Base-by-base conservation (phyloP, 2,797 vertebrate species). In the Rhinella marina region DNA sequence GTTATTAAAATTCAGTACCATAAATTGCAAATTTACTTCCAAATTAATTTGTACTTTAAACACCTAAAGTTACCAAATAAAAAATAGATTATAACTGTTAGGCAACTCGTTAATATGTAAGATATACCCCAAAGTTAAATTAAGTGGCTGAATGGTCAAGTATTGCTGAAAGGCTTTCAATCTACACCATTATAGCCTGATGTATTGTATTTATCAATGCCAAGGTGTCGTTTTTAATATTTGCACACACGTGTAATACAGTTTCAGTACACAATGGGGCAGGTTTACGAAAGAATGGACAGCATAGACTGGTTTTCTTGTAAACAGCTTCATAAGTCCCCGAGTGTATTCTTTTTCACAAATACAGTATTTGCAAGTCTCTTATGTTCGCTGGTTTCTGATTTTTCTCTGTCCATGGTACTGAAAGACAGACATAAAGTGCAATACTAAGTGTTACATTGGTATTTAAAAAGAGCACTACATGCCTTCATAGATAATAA, bases 331-430 rank as follows among this genome's bases (percentile, higher is more conserved):
- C 41, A 41, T 41, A 6, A 7, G 41, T 41, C 41, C 7, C 41
- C 41, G 41, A 32, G 23, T 64, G 32, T 32, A 3, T 32, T 70
- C 0, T 7, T 32, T 29, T 32, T 32, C 16, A 7, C 27, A 41
- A 41, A 3, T 41, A 41, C 23, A 14, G 8, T 7, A 17, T 73
- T 48, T 19, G 25, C 50, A 32, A 17, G 17, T 10, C 9, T 80
- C 8, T 41, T 6, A 23, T 23, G 19, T 41, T 41, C 12, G 10
- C 11, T 21, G 25, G 1, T 32, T n/a, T 12, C 17, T 62, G 32
- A 1, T 14, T 85, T 41, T 52, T 64, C 73, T 7, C 78, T 87
- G 78, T 87, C 85, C 78, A 75, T 59, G 78, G 85, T 81, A 23
- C 85, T 87, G 76, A 56, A 50, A 72, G 16, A 4, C 19, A 50